Evolutionary conservation across 2,797 vertebrate species (phyloP), one percentile per base, ranked within the genome.

Genomic region (Mormyrus proboscirostris): DNA sequence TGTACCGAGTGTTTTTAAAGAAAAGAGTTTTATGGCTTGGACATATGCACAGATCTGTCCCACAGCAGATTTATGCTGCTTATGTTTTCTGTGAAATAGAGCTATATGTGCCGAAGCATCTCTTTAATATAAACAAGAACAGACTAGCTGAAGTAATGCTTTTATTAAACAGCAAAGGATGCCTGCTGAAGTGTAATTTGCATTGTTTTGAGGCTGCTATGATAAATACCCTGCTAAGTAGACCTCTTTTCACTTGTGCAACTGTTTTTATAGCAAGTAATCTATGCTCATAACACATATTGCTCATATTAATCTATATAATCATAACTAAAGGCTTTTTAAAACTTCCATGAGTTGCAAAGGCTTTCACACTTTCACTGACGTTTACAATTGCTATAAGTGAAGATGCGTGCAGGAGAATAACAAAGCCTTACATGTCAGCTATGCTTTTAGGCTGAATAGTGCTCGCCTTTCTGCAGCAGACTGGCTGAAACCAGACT

Each of bases 191-290:
- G 76, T 47, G 76, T n/a, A 47, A 47, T 82, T 82, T 44, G n/a
- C 76, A 22, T 82, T 82, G 41, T 82, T 82, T 22, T n/a, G 38
- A 82, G 29, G 41, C 41, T 82, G 76, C 41, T 22, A 22, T 22
- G 41, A 82, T 82, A 82, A 19, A 82, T 47, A 82, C 16, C 16
- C 41, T 47, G 41, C 1, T 82, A 22, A 82, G 38, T n/a, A 82
- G 41, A 82, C 76, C 19, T 82, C 41, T 82, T 82, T 82, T 82
- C 38, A 82, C 2, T 82, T 82, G 7, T 44, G 41, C 41, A 79
- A 41, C 73, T 79, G 25, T 82, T 82, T 82, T 82, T 82, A 82
- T 82, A 82, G 41, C 41, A 47, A n/a, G 76, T 47, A 82, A 82
- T 82, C 76, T 82, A n/a, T 47, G 76, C 76, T 2, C 44, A 22